Evolutionary conservation across 1,140 invertebrate genomes (phyloP).

Genomic region (Aporrectodea caliginosa): DNA sequence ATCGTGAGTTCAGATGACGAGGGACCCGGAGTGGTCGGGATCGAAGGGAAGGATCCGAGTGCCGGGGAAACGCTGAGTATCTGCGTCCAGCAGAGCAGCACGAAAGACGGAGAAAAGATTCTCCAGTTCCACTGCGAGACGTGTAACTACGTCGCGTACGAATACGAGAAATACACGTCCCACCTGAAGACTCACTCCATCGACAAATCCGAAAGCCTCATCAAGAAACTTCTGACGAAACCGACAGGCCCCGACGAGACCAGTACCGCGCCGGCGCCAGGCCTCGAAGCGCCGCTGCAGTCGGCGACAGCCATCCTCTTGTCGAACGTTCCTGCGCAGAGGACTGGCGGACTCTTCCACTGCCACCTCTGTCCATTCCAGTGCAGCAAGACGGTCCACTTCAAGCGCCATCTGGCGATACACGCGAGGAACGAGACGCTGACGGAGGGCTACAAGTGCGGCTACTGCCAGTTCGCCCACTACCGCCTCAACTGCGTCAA

Average conservation of each 20-base stretch:
- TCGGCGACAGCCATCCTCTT: neutral
- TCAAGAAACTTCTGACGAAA: neutral
- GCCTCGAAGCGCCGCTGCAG: neutral
- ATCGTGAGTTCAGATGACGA: neutral
- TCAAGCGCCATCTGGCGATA: slow-evolving; percentile 16
- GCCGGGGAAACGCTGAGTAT: neutral
- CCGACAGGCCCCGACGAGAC: neutral
- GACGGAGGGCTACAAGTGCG: slow-evolving; percentile 26
- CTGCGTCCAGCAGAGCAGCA: neutral
- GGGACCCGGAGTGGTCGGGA: neutral
- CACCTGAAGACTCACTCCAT: neutral
- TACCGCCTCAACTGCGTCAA: slow-evolving; percentile 12
- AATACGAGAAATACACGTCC: neutral
- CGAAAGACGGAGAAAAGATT: neutral
- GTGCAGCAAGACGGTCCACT: slow-evolving; percentile 12
- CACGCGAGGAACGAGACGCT: slow-evolving; percentile 22
- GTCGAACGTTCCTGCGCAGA: neutral
- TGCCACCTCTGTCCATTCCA: slow-evolving; percentile 24
- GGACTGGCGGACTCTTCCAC: slow-evolving; percentile 7
- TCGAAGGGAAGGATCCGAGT: too few species aligned
- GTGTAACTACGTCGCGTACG: neutral
- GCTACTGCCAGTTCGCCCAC: slow-evolving; percentile 24
- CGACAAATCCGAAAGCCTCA: neutral
- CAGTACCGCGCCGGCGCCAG: neutral
- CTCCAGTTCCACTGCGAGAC: neutral